Base-by-base conservation (phyloP, 1,140 invertebrate species). In the Plodia interpunctella region DNA sequence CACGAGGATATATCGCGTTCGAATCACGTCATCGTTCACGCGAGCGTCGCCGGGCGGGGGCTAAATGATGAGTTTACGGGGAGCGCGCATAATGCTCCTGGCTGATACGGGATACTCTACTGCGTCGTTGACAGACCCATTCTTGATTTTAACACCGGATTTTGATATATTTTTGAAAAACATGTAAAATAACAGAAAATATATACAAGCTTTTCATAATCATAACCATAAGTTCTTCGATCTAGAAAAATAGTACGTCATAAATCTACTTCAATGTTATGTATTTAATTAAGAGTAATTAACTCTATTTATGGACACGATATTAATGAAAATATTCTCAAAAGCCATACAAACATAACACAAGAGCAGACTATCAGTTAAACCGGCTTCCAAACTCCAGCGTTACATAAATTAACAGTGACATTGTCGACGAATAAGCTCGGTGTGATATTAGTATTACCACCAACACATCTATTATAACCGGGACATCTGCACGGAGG, bases 1-100 rank as follows among this genome's bases (percentile, higher is more conserved):
- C 72, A 74, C 64, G 70, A 69, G 75, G 74, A 82, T 82, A 80
- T 82, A 88, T 85, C 70, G 80, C 75, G 75, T 79, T 74, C 68
- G 65, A 81, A 83, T 88, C 75, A 74, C 75, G 77, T 76, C 80
- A 85, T 88, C 81, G 80, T 76, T 87, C 73, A 84, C 74, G 74
- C 75, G 67, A 60, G 55, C 63, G 66, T 52, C 38, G 53, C 10
- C 21, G 75, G 78, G 80, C 76, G 74, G 74, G 77, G 21, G 76
- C 70, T 71, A 66, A 83, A 76, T 64, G 74, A 77, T 70, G 72
- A 77, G 66, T 73, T 72, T 71, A 68, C 62, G 58, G 62, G 49
- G 65, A 59, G 67, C 60, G 64, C 49, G 63, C 55, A 59, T 71
- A 69, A 75, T 67, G 65, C 66, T 57, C 28, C 51, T 59, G 63